Conservation (phyloP, 37 sponge, comb jelly and placozoan species). For the Spongia lamella region DNA sequence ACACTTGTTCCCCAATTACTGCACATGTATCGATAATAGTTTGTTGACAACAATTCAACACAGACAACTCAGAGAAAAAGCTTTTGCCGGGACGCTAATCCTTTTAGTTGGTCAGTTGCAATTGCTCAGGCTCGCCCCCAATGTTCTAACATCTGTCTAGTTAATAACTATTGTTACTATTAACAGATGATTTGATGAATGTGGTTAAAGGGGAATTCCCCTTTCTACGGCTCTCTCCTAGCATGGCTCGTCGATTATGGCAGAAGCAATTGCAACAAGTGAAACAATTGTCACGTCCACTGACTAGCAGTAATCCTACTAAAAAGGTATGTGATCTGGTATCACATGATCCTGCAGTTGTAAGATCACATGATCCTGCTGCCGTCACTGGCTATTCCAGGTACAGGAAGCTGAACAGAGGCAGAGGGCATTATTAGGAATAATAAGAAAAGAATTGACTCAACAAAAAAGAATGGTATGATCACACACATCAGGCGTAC, state of each 20-base stretch:
- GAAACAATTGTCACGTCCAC: conserved; percentile 34
- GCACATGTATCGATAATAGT: too few species aligned
- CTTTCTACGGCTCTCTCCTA: conserved; percentile 48
- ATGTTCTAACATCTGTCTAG: too few species aligned
- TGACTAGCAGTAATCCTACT: conserved; percentile 20
- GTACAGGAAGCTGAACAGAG: conserved; percentile 38
- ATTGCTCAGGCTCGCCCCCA: too few species aligned
- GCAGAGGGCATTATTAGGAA: conserved; percentile 44
- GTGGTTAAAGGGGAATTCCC: conserved; percentile 58
- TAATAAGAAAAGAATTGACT: conserved; percentile 59
- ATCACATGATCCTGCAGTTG: neutral
- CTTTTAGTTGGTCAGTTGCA: too few species aligned
- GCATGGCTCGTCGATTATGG: conserved; percentile 59
- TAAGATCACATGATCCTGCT: neutral
- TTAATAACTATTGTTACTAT: too few species aligned
- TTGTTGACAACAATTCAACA: too few species aligned
- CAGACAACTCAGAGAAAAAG: too few species aligned
- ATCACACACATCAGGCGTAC: neutral
- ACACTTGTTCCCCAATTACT: too few species aligned
- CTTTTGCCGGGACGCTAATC: too few species aligned
- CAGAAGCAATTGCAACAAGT: conserved; percentile 74
- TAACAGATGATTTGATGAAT: conserved; percentile 51
- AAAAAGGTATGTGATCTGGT: conserved; percentile 6
- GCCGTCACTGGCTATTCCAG: neutral
- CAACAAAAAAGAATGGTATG: conserved; percentile 60